phyloP scores from a whole-genome alignment of 2,888 invertebrate species.

The Trachelus tabidus region DNA sequence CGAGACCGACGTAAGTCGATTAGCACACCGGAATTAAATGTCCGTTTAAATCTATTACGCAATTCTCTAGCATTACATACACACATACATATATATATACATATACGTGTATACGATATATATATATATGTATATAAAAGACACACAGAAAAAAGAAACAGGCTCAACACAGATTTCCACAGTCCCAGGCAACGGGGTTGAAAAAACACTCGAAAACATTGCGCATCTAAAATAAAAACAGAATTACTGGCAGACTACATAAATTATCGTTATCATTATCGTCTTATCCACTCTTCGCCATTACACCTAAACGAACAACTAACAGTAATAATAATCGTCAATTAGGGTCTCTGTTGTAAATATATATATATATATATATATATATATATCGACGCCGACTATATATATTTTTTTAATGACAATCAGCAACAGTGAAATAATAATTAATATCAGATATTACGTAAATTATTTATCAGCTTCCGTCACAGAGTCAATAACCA shows the following conservation, averaged over 20 bases:
- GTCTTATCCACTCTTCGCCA: neutral
- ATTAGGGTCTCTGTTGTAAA: neutral
- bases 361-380: no score
- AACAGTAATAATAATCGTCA: neutral
- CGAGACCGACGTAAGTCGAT: neutral
- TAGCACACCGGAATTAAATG: neutral
- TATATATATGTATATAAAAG: constrained; percentile 6
- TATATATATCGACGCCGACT: no score
- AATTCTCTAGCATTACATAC: neutral
- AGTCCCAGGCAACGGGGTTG: constrained; percentile 11
- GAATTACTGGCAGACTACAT: neutral
- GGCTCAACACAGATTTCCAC: constrained; percentile 8
- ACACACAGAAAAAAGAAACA: neutral
- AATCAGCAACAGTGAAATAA: neutral
- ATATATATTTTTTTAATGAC: neutral
- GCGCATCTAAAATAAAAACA: constrained; percentile 3
- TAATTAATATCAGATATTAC: neutral
- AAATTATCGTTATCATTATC: neutral
- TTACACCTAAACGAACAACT: neutral
- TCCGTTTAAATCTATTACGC: neutral
- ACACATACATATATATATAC: neutral
- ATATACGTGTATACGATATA: neutral
- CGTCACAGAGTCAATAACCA: neutral
- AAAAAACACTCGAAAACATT: constrained; percentile 7
- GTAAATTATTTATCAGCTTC: neutral